Base-by-base conservation (phyloP, 2,888 invertebrate species). In the Thalpophila matura region DNA sequence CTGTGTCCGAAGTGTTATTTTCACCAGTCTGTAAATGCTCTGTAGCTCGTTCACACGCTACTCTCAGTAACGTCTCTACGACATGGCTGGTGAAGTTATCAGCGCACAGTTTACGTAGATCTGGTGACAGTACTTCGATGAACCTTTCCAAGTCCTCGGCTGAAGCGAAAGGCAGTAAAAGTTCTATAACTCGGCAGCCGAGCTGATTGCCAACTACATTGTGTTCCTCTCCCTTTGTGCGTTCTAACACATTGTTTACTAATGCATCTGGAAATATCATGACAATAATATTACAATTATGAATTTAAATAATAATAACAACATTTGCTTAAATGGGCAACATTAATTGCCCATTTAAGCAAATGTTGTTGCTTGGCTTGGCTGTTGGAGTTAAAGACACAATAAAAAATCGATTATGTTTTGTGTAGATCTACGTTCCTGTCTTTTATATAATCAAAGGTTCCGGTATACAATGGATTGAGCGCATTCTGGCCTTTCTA, bases 21-120 rank as follows among this genome's bases (percentile, higher is more conserved):
- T 60, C 77, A 26, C 67, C 66, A 0, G 63, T 76, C 73, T 91
- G 90, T 59, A 92, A 79, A 38, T 89, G 82, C 55, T 86, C 89
- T 0, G 94, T 95, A 0, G 96, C 96, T 81, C 96, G 88, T 24
- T 93, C 89, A 38, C 96, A 95, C 5, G 96, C 94, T 10, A 96
- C 94, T 64, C 83, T 88, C 6, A 97, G 86, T 64, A 98, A 89
- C 40, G 96, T 97, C 82, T 98, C 97, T 0, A 98, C 83, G 1
- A 98, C 97, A 83, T 98, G 98, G 59, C 97, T 97, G 0, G 97
- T 97, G 88, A 97, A 98, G 67, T 96, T 96, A 84, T 98, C 98
- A 0, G 96, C 96, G 73, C 97, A 97, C 5, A 98, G 89, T 6
- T 96, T 96, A 26, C 98, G 95, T 26, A 98, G 88, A 45, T 96